Evolutionary conservation across 2,113 vertebrate species (phyloP).

Genomic region (Beaufortia kweichowensis): DNA sequence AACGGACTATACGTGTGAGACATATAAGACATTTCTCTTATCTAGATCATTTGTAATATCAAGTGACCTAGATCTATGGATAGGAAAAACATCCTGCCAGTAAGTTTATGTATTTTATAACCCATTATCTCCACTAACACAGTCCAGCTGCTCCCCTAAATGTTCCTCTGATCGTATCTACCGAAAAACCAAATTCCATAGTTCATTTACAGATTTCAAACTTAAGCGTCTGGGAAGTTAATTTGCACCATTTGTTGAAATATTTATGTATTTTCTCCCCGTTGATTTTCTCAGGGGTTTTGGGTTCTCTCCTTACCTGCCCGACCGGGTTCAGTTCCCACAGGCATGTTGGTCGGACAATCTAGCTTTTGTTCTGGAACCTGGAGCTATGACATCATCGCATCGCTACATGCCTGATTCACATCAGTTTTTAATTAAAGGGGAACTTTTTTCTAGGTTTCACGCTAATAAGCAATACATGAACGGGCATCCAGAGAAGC

Average conservation of each 20-base stretch:
- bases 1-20: not conserved
- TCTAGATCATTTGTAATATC: slow-evolving; percentile 22
- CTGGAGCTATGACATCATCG: slow-evolving; percentile 58
- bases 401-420: slow-evolving; percentile 40
- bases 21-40: not conserved
- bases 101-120: slow-evolving; percentile 7
- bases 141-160: slow-evolving; percentile 29
- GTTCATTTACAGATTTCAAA: not conserved
- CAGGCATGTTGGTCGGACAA: slow-evolving; percentile 49
- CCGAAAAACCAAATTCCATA: not conserved
- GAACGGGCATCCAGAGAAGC: not conserved
- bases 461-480: not conserved
- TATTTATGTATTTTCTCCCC: slow-evolving; percentile 20
- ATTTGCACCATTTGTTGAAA: slow-evolving; percentile 45
- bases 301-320: slow-evolving; percentile 33
- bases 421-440: slow-evolving; percentile 59
- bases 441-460: slow-evolving; percentile 42
- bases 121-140: not conserved
- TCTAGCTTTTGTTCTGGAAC: slow-evolving; percentile 47
- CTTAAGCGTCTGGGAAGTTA: slow-evolving; percentile 1
- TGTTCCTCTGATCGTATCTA: not conserved
- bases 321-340: slow-evolving; percentile 40
- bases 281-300: slow-evolving; percentile 40
- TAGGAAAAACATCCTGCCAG: slow-evolving; percentile 10
- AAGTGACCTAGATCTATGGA: not conserved